Percentiles rank a stretch among this genome's conserved stretches.
Evolutionary conservation across 37 sponge, comb jelly and placozoan species (phyloP).

Genomic region (Geodia barretti): DNA sequence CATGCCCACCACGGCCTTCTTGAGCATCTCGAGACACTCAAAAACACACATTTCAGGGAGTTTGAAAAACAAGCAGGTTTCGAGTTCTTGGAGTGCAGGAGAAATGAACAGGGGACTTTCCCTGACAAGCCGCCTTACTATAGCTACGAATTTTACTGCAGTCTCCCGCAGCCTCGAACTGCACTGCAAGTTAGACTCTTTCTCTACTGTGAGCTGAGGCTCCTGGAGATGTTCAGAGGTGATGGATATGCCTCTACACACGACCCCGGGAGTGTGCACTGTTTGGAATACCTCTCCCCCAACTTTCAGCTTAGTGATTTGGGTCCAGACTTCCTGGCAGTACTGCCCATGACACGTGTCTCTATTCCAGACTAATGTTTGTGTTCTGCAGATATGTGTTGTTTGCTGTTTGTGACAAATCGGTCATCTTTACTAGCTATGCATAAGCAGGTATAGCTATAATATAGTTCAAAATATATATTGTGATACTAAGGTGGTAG

Average conservation of each 20-base stretch:
- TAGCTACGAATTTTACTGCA: slow-evolving; percentile 42
- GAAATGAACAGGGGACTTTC: neutral
- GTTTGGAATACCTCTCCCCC: slow-evolving; percentile 31
- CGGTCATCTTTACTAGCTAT: too few species aligned
- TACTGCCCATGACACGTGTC: slow-evolving; percentile 9
- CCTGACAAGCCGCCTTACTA: slow-evolving; percentile 27
- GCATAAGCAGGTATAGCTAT: too few species aligned
- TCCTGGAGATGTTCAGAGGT: slow-evolving; percentile 59
- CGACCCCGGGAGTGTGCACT: neutral
- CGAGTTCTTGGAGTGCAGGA: slow-evolving; percentile 38
- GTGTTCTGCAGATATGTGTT: too few species aligned
- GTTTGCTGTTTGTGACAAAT: too few species aligned
- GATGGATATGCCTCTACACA: slow-evolving; percentile 54
- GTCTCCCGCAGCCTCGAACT: slow-evolving; percentile 31
- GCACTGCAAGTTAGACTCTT: slow-evolving; percentile 71
- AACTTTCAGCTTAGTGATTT: slow-evolving; percentile 6
- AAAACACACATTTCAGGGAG: neutral
- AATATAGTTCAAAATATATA: too few species aligned
- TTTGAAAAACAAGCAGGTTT: slow-evolving; percentile 62
- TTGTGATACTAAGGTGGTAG: too few species aligned
- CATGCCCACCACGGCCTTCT: slow-evolving; percentile 23
- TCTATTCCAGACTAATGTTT: slow-evolving; percentile 11
- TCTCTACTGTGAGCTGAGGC: slow-evolving; percentile 70
- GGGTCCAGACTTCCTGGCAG: neutral
- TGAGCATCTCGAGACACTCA: slow-evolving; percentile 10